Percentiles rank a stretch among this genome's conserved stretches.
Evolutionary conservation across 2,797 vertebrate genomes (phyloP).

Genomic region (Coregonus sp.): DNA sequence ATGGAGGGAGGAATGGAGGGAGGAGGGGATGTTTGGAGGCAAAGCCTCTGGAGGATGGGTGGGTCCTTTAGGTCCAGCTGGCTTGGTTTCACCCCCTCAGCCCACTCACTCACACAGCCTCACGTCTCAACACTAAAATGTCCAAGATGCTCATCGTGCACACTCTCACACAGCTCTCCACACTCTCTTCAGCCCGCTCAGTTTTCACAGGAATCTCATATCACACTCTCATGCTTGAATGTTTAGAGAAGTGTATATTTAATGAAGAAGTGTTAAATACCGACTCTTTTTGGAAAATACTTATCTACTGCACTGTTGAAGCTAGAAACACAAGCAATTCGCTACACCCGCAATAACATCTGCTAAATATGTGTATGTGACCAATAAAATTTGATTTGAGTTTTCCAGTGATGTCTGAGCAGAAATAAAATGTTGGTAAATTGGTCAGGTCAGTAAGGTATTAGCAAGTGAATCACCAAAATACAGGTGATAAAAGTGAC

Average conservation of each 20-base stretch:
- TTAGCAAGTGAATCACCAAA: neutral
- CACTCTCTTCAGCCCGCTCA: neutral
- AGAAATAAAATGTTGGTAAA: neutral
- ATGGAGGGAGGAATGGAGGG: constrained; percentile 10
- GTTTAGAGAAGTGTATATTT: neutral
- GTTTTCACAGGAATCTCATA: neutral
- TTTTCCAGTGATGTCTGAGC: neutral
- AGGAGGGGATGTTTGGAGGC: constrained; percentile 53
- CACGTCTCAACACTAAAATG: constrained; percentile 25
- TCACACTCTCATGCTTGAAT: neutral
- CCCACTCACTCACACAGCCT: constrained; percentile 41
- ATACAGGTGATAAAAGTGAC: constrained; percentile 7
- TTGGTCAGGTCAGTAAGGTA: neutral
- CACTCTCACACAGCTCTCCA: neutral
- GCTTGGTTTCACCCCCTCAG: constrained; percentile 28
- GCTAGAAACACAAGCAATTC: too few relatives aligned
- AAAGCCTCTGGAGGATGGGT: constrained; percentile 44
- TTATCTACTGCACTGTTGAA: too few relatives aligned
- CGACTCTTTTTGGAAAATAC: constrained; percentile 2
- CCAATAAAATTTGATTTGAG: too few relatives aligned
- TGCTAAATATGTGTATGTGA: too few relatives aligned
- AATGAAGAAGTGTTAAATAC: neutral
- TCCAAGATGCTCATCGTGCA: constrained; percentile 20
- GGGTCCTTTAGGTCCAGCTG: constrained; percentile 56
- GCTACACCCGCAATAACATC: too few relatives aligned